Evolutionary conservation across 2,797 vertebrate species (phyloP).

Genomic region (Poliocrania exsul): DNA sequence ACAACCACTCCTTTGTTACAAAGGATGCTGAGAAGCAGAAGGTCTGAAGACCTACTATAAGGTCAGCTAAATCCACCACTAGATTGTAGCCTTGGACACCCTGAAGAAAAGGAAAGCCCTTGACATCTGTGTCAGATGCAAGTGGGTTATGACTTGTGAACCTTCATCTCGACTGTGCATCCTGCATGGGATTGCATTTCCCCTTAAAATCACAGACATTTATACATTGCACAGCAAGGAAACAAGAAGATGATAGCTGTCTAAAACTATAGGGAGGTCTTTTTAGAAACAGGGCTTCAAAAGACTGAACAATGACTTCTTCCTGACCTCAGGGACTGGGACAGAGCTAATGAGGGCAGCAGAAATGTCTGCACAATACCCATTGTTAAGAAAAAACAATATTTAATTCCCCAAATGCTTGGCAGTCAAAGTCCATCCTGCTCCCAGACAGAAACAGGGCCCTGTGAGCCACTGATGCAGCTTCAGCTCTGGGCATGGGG

Average conservation of each 20-base stretch:
- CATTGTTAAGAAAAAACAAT: background rate
- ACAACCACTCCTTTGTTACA: background rate
- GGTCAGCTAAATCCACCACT: background rate
- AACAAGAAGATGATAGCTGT: background rate
- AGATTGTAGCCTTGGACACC: background rate
- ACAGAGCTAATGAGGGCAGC: background rate
- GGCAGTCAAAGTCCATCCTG: background rate
- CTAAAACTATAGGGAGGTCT: background rate
- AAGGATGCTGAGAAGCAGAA: background rate
- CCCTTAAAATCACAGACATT: rapidly evolving
- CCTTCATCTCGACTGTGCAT: background rate
- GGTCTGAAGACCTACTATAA: background rate
- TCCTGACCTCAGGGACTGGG: background rate
- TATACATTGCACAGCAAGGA: background rate
- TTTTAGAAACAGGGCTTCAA: background rate
- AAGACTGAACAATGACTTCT: background rate
- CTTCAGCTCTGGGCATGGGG: background rate
- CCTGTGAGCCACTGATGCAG: background rate
- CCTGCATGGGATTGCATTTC: background rate
- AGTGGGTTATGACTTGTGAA: background rate
- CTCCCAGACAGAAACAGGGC: background rate
- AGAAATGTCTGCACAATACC: background rate
- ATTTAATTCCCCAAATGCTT: background rate
- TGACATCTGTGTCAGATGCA: background rate
- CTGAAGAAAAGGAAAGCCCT: background rate